phyloP scores from a whole-genome alignment of 1,140 invertebrate genomes.

The Bombus consobrinus region DNA sequence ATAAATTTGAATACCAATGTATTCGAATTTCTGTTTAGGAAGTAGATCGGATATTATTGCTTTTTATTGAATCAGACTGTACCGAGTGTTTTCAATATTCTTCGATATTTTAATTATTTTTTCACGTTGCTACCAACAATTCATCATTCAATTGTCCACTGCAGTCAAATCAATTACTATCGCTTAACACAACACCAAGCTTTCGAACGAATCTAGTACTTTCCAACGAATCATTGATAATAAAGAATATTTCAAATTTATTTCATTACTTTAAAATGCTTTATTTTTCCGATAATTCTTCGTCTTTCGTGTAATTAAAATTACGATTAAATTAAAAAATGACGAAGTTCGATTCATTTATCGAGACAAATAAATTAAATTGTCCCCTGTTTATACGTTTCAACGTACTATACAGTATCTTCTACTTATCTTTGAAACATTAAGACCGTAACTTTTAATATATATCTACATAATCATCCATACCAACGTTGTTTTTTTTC shows the following conservation, averaged over 20 bases:
- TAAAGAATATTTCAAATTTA: not conserved
- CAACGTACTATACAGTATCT: too few species aligned
- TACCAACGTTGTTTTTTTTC: too few species aligned
- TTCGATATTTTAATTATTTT: not conserved
- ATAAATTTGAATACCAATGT: not conserved
- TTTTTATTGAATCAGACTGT: not conserved
- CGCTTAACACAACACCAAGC: not conserved
- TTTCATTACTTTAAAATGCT: not conserved
- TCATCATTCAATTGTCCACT: not conserved
- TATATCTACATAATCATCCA: too few species aligned
- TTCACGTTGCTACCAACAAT: not conserved
- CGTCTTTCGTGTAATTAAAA: not conserved
- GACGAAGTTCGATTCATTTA: too few species aligned
- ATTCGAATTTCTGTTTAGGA: not conserved
- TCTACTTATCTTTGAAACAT: too few species aligned
- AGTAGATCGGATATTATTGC: too few species aligned
- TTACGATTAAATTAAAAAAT: not conserved
- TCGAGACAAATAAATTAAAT: too few species aligned
- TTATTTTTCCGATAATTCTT: not conserved
- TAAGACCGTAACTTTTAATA: too few species aligned
- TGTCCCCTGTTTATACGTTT: too few species aligned
- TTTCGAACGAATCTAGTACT: not conserved
- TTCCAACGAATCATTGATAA: not conserved
- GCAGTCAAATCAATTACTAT: not conserved
- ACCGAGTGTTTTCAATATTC: not conserved